Base-by-base conservation (phyloP, 2,888 invertebrate species). In the Drosophila falleni region DNA sequence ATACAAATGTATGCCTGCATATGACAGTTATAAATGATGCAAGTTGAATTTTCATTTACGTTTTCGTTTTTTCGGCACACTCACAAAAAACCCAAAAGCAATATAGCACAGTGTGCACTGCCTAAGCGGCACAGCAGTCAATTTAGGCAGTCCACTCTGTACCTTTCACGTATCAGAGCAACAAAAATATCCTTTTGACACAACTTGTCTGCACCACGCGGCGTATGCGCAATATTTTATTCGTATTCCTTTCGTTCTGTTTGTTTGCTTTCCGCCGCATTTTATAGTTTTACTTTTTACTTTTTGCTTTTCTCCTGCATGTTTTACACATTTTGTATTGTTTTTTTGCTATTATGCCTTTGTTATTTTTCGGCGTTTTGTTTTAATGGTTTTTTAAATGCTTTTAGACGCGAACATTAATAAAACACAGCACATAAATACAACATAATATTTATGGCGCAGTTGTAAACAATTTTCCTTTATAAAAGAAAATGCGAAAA, bases 161-260 rank as follows among this genome's bases (percentile, higher is more conserved):
- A 37, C 15, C 5, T 15, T 15, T 39, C 15, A 39, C 15, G 9
- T 39, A 16, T 39, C 9, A 16, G 15, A 39, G 2, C 42, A 23
- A 39, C 15, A 42, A 55, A 55, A 26, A n/a, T 50, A 41, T 39
- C 47, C 8, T 44, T 39, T 46, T 23, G 4, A 13, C 35, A 49
- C 26, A 23, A 35, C 49, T 47, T 62, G 37, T 39, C 55, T 62
- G 71, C 63, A 64, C 50, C 65, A 74, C 51, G 64, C 46, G 74
- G 80, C 80, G 80, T 74, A 83, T 81, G 67, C 69, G 80, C 60
- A 78, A 81, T 59, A 55, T 51, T 39, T 8, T 39, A 31, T 5
- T 29, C 29, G 4, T 16, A 8, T 33, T n/a, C 19, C 13, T 8
- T n/a, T 26, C 13, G 10, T 35, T 23, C 51, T 15, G 15, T 60